Percentiles rank a stretch among this genome's conserved stretches.
Evolutionary conservation across 2,888 invertebrate species (phyloP).

Genomic region (Zygothrica quintamaculata): DNA sequence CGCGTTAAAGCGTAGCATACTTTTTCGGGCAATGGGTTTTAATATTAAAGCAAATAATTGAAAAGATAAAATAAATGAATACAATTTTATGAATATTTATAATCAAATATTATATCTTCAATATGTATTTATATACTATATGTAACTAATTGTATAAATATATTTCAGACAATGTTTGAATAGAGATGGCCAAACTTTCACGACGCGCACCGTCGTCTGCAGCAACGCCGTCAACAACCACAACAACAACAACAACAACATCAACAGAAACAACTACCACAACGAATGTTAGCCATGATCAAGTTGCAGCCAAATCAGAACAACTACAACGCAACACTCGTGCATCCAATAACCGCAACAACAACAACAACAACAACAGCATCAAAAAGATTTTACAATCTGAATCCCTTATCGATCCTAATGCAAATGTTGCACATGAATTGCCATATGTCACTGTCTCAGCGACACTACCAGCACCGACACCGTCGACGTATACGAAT

Average conservation of each 20-base stretch:
- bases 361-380: conserved; percentile 11
- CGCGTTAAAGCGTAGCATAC: conserved; percentile 33
- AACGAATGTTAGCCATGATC: conserved; percentile 35
- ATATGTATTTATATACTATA: background rate
- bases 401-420: conserved; percentile 62
- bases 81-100: background rate
- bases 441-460: conserved; percentile 48
- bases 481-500: conserved; percentile 56
- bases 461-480: conserved; percentile 55
- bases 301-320: conserved; percentile 27
- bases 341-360: conserved; percentile 25
- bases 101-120: background rate
- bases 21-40: conserved; percentile 9
- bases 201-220: conserved; percentile 84
- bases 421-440: conserved; percentile 44
- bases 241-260: conserved; percentile 45
- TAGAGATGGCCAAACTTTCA: conserved; percentile 85
- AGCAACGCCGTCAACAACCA: conserved; percentile 70
- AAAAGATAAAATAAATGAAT: background rate
- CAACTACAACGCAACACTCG: conserved; percentile 37
- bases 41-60: background rate
- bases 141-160: no score
- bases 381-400: conserved; percentile 31
- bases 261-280: conserved; percentile 54
- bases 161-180: conserved; percentile 84